Evolutionary conservation across 2,113 vertebrate species (phyloP), one percentile per base, ranked within the genome.

Genomic region (Cyphotilapia sp.): DNA sequence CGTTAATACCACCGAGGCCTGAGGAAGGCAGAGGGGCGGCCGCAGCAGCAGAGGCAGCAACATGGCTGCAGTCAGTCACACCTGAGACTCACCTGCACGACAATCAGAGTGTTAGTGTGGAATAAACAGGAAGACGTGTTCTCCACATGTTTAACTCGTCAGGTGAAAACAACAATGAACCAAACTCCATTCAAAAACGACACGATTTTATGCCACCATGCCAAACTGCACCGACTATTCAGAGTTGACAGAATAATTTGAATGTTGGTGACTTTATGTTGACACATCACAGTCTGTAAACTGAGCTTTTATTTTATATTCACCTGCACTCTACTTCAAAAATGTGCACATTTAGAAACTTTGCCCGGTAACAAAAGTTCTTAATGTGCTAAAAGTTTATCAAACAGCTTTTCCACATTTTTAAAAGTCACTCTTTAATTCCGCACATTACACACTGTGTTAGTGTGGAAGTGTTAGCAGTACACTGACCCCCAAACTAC

Each of bases 11-110:
- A 4, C 4, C 0, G 80, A 84, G 71, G 87, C 56, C 29, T 24
- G 91, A 42, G 89, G 45, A 47, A 83, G 51, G 40, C 82, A 11
- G 59, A 87, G 33, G 5, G 85, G 61, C 35, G 45, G 90, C 19
- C 84, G 92, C 10, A 94, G 13, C 29, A 94, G 78, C 11, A 78
- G 8, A 4, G 87, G 84, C 16, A 95, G 89, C 84, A 94, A 76
- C 95, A 95, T 95, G 85, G 19, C 80, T 1, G 59, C 61, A 14
- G 14, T 76, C 71, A 38, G 84, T 53, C 69, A 17, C 57, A 76
- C 82, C 91, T 91, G 84, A 47, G 19, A 45, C 38, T 76, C 80
- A 89, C 85, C 91, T 90, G 85, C 16, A 74, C 1, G 51, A 51
- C 22, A 13, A 7, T 24, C 71, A 47, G 24, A 42, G 14, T 8